Conservation (phyloP, 2,113 vertebrate species). For the Sclerurus mexicanus region DNA sequence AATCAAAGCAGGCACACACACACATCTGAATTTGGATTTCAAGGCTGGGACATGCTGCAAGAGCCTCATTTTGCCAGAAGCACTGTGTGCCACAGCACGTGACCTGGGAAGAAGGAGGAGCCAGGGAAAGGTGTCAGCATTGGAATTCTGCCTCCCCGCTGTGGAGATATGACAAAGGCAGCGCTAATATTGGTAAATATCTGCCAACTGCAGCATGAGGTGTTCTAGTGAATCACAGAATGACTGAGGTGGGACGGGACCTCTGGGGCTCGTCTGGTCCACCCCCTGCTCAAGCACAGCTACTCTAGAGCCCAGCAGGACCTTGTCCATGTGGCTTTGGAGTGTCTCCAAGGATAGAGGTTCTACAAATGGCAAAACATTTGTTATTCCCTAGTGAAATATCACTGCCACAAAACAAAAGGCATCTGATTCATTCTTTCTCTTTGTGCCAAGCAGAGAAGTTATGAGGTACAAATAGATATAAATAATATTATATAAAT, state of each 20-base stretch:
- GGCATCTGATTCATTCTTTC: neutral
- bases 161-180: neutral
- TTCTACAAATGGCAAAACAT: neutral
- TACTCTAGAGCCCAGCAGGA: neutral
- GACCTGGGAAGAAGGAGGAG: neutral
- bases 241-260: neutral
- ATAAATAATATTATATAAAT: neutral
- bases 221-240: neutral
- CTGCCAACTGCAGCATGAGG: neutral
- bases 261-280: neutral
- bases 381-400: neutral
- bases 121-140: neutral
- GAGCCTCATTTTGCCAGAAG: neutral
- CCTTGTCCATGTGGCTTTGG: neutral
- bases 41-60: neutral
- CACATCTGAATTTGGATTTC: neutral
- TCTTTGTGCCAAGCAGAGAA: neutral
- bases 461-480: neutral
- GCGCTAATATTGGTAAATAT: neutral
- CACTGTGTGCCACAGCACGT: accelerated
- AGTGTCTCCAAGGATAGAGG: neutral
- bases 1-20: neutral
- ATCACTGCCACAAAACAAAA: neutral
- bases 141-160: neutral
- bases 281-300: neutral